Conservation (phyloP, 2,797 vertebrate species). For the Eurystomus glaucurus region DNA sequence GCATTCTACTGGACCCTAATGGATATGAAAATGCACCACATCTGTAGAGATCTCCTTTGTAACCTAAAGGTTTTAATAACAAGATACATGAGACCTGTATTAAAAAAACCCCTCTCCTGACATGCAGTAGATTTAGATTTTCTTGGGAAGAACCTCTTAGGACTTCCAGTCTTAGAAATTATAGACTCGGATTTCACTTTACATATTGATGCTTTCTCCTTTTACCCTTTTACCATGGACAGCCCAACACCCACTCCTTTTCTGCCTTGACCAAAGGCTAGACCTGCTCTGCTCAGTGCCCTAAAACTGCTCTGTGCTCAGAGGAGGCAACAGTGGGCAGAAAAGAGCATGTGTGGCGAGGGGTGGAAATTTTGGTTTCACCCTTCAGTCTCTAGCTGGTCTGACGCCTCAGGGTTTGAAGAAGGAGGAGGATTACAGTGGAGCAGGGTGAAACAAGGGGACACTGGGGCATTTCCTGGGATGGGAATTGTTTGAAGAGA, state of each 20-base stretch:
- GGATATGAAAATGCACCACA: neutral
- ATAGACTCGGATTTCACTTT: slow-evolving; percentile 28
- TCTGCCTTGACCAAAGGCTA: neutral
- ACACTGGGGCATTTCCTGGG: neutral
- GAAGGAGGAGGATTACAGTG: neutral
- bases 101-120: neutral
- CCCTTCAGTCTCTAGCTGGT: neutral
- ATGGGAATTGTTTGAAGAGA: neutral
- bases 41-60: neutral
- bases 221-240: slow-evolving; percentile 3
- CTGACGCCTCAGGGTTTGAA: neutral
- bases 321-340: neutral
- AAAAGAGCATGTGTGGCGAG: neutral
- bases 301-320: neutral
- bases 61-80: neutral
- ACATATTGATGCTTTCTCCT: neutral
- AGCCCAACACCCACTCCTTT: neutral
- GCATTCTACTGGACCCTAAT: neutral
- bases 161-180: neutral
- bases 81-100: neutral
- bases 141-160: slow-evolving; percentile 3
- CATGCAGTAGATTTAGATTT: neutral
- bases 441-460: neutral
- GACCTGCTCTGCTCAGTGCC: neutral
- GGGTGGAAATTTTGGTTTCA: neutral